Conservation (phyloP, 2,888 invertebrate genomes). For the Limnephilus auricula region DNA sequence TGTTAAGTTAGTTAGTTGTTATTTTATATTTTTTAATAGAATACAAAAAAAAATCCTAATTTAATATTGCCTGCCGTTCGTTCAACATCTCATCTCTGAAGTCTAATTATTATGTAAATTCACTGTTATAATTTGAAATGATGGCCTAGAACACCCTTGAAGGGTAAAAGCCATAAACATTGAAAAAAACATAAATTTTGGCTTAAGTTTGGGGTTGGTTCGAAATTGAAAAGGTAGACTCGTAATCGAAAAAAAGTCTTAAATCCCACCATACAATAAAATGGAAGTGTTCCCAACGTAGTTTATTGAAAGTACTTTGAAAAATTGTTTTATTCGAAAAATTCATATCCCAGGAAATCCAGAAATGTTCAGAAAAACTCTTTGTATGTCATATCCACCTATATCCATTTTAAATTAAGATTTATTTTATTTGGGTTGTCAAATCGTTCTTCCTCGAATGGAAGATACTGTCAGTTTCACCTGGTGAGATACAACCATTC, state of each 20-base stretch:
- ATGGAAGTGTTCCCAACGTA: background rate
- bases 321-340: background rate
- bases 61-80: too few relatives aligned
- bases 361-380: background rate
- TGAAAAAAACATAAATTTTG: too few relatives aligned
- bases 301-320: background rate
- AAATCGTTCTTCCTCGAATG: background rate
- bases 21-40: too few relatives aligned
- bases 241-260: background rate
- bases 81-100: too few relatives aligned
- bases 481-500: background rate
- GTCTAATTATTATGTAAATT: too few relatives aligned
- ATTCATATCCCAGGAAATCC: background rate
- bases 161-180: too few relatives aligned
- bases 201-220: background rate
- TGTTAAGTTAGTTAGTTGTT: too few relatives aligned
- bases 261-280: background rate
- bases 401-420: background rate
- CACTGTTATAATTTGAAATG: too few relatives aligned
- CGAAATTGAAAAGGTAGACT: background rate
- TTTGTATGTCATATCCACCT: background rate
- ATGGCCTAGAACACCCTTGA: too few relatives aligned
- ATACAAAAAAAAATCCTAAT: too few relatives aligned
- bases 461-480: background rate
- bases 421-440: background rate